These are phyloP conservation scores for Pseudocheirus occidentalis DNA, from an alignment of 2,797 vertebrate species.

Conservation along the genomic window DNA sequence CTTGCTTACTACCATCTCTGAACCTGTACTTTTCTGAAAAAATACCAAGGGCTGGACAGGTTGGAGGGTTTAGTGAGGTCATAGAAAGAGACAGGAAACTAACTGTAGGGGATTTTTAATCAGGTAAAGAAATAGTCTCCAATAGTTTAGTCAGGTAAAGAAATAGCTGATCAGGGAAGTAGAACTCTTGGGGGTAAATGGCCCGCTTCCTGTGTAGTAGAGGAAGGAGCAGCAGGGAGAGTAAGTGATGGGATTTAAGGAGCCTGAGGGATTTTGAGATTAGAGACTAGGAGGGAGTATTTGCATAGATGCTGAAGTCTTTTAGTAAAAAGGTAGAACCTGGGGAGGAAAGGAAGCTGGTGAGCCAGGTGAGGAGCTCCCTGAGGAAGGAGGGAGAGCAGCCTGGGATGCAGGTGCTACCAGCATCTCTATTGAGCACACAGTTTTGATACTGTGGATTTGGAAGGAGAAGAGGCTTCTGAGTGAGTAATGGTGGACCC, in stretches of 20 bases:
- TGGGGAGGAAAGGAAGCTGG: background rate
- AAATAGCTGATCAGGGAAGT: background rate
- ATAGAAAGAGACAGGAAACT: too few relatives aligned
- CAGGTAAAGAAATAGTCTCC: too few relatives aligned
- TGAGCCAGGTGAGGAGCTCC: background rate
- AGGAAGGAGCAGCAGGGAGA: background rate
- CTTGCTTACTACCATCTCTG: too few relatives aligned
- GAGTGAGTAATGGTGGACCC: background rate
- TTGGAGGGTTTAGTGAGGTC: too few relatives aligned
- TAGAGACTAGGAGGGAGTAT: background rate
- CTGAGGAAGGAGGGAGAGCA: background rate
- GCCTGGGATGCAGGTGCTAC: background rate
- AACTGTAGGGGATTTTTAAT: too few relatives aligned
- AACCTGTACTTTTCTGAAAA: too few relatives aligned
- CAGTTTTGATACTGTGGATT: background rate
- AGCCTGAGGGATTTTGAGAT: too few relatives aligned
- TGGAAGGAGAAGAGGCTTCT: too few relatives aligned
- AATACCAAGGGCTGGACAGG: too few relatives aligned
- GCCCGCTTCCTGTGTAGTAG: background rate
- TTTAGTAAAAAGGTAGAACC: background rate
- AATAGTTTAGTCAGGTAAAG: too few relatives aligned
- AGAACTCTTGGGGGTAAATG: background rate
- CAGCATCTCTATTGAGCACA: background rate
- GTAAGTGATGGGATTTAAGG: too few relatives aligned
- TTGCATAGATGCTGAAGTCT: background rate